phyloP scores from a whole-genome alignment of 2,797 vertebrate genomes.

The Spheniscus humboldti region DNA sequence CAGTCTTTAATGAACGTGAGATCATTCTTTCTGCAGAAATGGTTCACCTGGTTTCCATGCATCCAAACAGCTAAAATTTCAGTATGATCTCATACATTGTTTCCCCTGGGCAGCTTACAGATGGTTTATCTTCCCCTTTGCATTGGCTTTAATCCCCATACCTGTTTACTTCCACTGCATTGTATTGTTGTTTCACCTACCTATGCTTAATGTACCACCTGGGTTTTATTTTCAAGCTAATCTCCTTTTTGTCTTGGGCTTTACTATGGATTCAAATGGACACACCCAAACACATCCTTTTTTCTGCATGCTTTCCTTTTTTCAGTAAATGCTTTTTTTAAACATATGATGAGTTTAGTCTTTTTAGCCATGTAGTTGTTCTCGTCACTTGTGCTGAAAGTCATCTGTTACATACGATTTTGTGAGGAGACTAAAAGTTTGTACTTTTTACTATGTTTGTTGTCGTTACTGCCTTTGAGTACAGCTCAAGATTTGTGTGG shows the following conservation, averaged over 20 bases:
- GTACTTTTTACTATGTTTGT: not conserved
- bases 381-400: not conserved
- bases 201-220: not conserved
- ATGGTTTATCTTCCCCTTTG: conserved; percentile 30
- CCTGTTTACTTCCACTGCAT: conserved; percentile 20
- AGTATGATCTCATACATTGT: conserved; percentile 17
- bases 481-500: not conserved
- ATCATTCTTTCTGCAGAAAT: conserved; percentile 19
- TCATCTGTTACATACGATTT: not conserved
- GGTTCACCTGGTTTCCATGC: conserved; percentile 41
- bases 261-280: not conserved
- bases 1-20: not conserved
- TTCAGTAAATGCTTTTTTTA: not conserved
- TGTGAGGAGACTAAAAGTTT: not conserved
- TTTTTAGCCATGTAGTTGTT: not conserved
- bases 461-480: not conserved
- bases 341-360: not conserved
- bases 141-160: conserved; percentile 38
- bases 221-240: conserved; percentile 3
- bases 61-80: conserved; percentile 41
- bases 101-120: conserved; percentile 47
- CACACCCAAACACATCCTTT: not conserved
- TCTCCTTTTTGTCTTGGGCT: not conserved
- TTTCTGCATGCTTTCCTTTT: not conserved
- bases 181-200: not conserved